A percentile compares a stretch with the other conserved stretches of the same genome.
Conservation (phyloP, 2,888 invertebrate species). For the Zelleria hepariella region DNA sequence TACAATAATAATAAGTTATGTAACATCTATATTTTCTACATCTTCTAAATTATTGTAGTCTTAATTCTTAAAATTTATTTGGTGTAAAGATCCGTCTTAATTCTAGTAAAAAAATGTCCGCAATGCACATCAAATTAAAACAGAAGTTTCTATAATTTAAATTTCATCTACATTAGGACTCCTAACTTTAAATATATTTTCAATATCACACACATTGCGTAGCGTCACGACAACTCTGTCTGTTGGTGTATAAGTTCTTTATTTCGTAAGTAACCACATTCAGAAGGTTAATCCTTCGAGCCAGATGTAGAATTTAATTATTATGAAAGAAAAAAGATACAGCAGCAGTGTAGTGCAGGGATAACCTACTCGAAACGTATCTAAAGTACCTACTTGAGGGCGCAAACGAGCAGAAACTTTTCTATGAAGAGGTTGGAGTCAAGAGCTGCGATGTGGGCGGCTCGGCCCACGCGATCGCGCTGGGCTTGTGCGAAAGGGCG, state of each 20-base stretch:
- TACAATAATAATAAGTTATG: not conserved
- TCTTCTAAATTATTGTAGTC: slow-evolving; percentile 52
- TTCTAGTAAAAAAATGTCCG: slow-evolving; percentile 25
- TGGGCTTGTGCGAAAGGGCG: slow-evolving; percentile 92
- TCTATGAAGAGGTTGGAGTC: slow-evolving; percentile 99
- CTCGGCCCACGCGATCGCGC: slow-evolving; percentile 94
- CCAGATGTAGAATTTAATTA: too few species aligned
- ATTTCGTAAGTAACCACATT: not conserved
- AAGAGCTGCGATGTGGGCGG: slow-evolving; percentile 93
- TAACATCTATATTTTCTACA: slow-evolving; percentile 48
- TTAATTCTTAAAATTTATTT: slow-evolving; percentile 48
- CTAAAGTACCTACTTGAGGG: slow-evolving; percentile 95
- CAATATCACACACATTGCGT: not conserved
- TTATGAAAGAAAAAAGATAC: too few species aligned
- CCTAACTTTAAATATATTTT: not conserved
- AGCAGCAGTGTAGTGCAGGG: too few species aligned
- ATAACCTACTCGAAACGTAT: too few species aligned
- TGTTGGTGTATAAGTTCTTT: not conserved
- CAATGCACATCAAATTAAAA: slow-evolving; percentile 20
- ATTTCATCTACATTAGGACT: not conserved
- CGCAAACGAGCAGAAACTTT: slow-evolving; percentile 95
- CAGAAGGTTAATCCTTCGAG: not conserved
- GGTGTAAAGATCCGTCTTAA: slow-evolving; percentile 61
- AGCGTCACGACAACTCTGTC: not conserved
- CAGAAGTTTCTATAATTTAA: not conserved